These are phyloP conservation scores for Pipra filicauda DNA, from an alignment of 2,113 vertebrate genomes.

Conservation along the genomic window DNA sequence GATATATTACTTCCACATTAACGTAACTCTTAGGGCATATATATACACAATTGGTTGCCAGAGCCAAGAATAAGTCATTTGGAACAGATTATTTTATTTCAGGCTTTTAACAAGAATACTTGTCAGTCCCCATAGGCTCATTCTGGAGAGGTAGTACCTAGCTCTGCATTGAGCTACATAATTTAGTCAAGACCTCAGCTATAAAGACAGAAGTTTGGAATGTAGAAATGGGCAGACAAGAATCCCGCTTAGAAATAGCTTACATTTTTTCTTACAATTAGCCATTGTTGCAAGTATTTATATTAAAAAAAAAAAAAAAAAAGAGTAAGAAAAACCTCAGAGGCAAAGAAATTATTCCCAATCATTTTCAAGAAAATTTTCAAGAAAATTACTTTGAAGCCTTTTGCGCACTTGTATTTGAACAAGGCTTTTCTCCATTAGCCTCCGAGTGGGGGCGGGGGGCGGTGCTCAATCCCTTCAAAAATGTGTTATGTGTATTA, in stretches of 20 bases:
- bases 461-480: neutral
- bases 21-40: neutral
- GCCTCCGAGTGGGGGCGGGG: neutral
- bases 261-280: slow-evolving; percentile 52
- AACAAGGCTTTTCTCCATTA: slow-evolving; percentile 16
- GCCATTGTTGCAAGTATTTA: slow-evolving; percentile 36
- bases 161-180: neutral
- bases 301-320: neutral
- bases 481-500: neutral
- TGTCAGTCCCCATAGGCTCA: slow-evolving; percentile 11
- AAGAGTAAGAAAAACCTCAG: neutral
- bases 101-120: slow-evolving; percentile 21
- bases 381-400: neutral
- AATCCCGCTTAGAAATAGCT: slow-evolving; percentile 36
- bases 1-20: slow-evolving; percentile 29
- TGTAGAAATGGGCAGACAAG: slow-evolving; percentile 29
- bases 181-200: slow-evolving; percentile 32
- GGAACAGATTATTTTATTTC: slow-evolving; percentile 35
- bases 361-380: slow-evolving; percentile 20
- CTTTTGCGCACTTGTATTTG: slow-evolving; percentile 1
- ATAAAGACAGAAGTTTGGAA: slow-evolving; percentile 42
- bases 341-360: neutral
- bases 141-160: slow-evolving; percentile 8
- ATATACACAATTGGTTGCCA: neutral
- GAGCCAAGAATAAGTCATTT: slow-evolving; percentile 23